A percentile compares a stretch with the other conserved stretches of the same genome.
These are phyloP conservation scores for Galleria mellonella DNA, from an alignment of 1,140 invertebrate species.

Conservation along the genomic window DNA sequence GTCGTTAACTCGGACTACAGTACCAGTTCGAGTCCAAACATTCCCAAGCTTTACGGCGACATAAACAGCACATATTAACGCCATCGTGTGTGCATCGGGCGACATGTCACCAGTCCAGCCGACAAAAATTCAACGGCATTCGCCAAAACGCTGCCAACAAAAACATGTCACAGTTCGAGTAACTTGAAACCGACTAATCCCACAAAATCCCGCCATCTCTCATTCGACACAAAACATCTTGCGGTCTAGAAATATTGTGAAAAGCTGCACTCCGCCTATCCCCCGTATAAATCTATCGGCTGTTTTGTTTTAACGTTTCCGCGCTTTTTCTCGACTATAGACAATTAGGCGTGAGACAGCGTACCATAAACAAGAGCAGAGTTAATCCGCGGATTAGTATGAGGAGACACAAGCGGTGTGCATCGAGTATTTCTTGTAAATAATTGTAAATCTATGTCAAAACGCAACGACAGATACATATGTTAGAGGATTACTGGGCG, in stretches of 20 bases:
- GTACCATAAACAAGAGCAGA: slow-evolving; percentile 49
- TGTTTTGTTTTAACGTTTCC: slow-evolving; percentile 41
- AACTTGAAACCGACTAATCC: slow-evolving; percentile 40
- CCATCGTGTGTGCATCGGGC: too few relatives aligned
- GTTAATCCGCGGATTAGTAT: slow-evolving; percentile 55
- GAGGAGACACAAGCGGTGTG: slow-evolving; percentile 47
- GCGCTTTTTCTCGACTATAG: slow-evolving; percentile 47
- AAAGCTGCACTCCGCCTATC: slow-evolving; percentile 36
- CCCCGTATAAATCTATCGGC: slow-evolving; percentile 44
- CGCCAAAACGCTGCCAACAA: slow-evolving; percentile 37
- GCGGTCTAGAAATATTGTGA: slow-evolving; percentile 57
- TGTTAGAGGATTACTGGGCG: slow-evolving; percentile 52
- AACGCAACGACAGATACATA: slow-evolving; percentile 66
- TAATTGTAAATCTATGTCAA: slow-evolving; percentile 72
- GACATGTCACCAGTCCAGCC: too few relatives aligned
- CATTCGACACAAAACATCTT: slow-evolving; percentile 66
- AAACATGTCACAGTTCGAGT: slow-evolving; percentile 36
- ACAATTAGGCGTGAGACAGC: slow-evolving; percentile 45
- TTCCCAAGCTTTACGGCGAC: too few relatives aligned
- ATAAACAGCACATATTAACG: too few relatives aligned
- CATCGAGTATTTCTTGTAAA: slow-evolving; percentile 50
- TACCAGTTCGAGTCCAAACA: too few relatives aligned
- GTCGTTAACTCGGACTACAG: too few relatives aligned
- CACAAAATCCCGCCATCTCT: slow-evolving; percentile 45
- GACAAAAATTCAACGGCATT: neutral